Evolutionary conservation across 35 echinoderm and acorn worm genomes (phyloP).

Genomic region (Strongylocentrotus purpuratus): DNA sequence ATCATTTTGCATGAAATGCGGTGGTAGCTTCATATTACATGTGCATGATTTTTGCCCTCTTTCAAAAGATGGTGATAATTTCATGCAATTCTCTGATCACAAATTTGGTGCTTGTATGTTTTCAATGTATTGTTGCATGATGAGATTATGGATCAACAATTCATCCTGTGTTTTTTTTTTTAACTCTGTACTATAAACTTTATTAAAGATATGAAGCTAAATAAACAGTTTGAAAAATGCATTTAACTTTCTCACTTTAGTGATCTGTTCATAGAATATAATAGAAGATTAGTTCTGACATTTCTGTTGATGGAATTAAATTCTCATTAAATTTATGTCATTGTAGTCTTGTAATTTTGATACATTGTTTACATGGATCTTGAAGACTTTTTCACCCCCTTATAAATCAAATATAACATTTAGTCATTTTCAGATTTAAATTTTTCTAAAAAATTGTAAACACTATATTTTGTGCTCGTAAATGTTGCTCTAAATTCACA

Average conservation of each 20-base stretch:
- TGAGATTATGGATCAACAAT: neutral
- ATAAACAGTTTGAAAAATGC: neutral
- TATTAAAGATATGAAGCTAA: neutral
- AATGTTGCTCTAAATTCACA: neutral
- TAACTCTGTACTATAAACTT: conserved; percentile 12
- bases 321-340: neutral
- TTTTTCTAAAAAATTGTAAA: neutral
- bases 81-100: neutral
- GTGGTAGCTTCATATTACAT: neutral
- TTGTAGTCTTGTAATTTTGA: neutral
- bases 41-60: neutral
- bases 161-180: neutral
- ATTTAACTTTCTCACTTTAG: neutral
- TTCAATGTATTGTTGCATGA: neutral
- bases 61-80: neutral
- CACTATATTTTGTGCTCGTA: neutral
- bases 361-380: neutral
- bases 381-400: neutral
- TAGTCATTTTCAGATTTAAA: neutral
- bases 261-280: neutral
- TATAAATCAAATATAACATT: neutral
- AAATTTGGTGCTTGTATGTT: neutral
- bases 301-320: neutral
- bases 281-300: neutral
- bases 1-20: neutral